These are phyloP conservation scores for Epistrophella euchroma DNA, from an alignment of 2,888 invertebrate species.

Conservation along the genomic window DNA sequence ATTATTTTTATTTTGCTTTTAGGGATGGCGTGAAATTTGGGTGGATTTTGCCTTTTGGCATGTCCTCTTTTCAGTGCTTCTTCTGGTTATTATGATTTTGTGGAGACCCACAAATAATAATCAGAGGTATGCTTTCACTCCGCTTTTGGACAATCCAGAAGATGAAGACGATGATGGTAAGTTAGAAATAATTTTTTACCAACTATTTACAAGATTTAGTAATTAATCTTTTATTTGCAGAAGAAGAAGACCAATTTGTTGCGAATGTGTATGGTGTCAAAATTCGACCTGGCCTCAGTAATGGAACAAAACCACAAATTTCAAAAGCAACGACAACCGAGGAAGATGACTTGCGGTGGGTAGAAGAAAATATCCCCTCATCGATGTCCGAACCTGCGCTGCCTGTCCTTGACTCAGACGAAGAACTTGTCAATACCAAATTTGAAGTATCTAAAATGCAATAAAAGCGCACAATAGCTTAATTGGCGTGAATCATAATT, in stretches of 20 bases:
- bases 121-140: conserved; percentile 97
- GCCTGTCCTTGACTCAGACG: conserved; percentile 90
- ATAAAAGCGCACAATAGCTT: conserved; percentile 81
- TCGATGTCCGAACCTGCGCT: conserved; percentile 89
- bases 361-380: conserved; percentile 96
- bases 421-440: conserved; percentile 93
- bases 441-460: conserved; percentile 96
- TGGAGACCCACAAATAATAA: conserved; percentile 98
- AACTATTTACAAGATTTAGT: neutral
- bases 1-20: conserved; percentile 48
- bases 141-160: conserved; percentile 92
- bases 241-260: conserved; percentile 93
- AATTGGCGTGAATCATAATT: conserved; percentile 8
- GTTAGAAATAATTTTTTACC: neutral
- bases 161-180: conserved; percentile 89
- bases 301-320: conserved; percentile 83
- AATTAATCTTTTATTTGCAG: conserved; percentile 80
- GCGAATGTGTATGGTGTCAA: conserved; percentile 94
- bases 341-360: conserved; percentile 94
- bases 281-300: conserved; percentile 86
- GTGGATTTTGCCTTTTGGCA: conserved; percentile 98
- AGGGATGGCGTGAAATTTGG: conserved; percentile 97
- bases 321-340: conserved; percentile 84
- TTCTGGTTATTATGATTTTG: conserved; percentile 96
- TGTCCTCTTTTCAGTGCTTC: conserved; percentile 93